These are phyloP conservation scores for Galemys pyrenaicus DNA, from an alignment of 2,113 vertebrate genomes.

Conservation along the genomic window DNA sequence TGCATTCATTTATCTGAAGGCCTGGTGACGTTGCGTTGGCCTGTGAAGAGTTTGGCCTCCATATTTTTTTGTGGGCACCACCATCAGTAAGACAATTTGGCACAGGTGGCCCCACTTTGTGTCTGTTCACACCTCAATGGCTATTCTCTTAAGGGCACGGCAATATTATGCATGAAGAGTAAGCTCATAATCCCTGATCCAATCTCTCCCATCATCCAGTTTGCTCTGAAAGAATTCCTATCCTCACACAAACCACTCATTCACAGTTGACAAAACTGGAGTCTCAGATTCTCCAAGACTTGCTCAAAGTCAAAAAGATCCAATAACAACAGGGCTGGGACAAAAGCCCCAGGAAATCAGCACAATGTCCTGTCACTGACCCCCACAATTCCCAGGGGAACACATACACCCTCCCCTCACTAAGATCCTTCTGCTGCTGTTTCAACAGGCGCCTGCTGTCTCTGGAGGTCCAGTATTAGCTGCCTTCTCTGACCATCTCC, in stretches of 20 bases:
- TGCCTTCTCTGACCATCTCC: neutral
- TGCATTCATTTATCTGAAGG: neutral
- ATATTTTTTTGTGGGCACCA: neutral
- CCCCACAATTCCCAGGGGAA: neutral
- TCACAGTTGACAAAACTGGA: neutral
- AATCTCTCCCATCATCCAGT: neutral
- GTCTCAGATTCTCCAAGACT: neutral
- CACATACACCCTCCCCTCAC: neutral
- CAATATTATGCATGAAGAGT: fast-evolving
- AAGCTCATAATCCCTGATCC: neutral
- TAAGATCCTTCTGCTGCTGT: neutral
- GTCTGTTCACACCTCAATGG: neutral
- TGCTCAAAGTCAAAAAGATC: neutral
- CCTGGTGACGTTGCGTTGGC: neutral
- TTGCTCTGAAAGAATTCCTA: neutral
- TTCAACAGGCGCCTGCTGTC: neutral
- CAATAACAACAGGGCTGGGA: neutral
- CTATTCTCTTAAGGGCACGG: neutral
- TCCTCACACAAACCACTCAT: neutral
- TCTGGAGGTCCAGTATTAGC: neutral
- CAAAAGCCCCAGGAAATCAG: neutral
- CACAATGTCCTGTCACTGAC: neutral
- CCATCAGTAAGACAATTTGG: neutral
- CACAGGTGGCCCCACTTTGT: neutral
- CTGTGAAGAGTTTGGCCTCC: neutral